phyloP scores from a whole-genome alignment of 1,140 invertebrate species.

The Theocolax elegans region DNA sequence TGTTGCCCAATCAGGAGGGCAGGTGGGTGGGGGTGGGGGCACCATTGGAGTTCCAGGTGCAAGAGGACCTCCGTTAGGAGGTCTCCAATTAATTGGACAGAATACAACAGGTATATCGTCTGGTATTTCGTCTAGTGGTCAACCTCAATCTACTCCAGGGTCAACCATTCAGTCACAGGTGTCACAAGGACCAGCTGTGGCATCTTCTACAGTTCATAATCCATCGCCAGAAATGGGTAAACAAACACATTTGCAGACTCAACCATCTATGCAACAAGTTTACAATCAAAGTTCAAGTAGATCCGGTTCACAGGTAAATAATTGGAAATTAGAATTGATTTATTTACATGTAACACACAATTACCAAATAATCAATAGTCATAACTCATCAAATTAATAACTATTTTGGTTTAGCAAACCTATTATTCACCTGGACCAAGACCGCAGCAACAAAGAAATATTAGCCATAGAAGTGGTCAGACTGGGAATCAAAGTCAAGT shows the following conservation, averaged over 20 bases:
- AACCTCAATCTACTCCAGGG: constrained; percentile 53
- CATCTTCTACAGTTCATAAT: constrained; percentile 58
- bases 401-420: constrained; percentile 49
- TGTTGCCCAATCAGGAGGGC: constrained; percentile 63
- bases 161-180: constrained; percentile 59
- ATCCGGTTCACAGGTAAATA: constrained; percentile 50
- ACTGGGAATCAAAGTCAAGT: constrained; percentile 51
- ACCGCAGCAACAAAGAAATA: constrained; percentile 54
- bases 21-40: constrained; percentile 62
- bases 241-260: constrained; percentile 57
- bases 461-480: constrained; percentile 57
- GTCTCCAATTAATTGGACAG: constrained; percentile 61
- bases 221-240: constrained; percentile 64
- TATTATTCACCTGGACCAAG: constrained; percentile 55
- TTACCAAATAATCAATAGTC: too few species aligned
- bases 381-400: too few species aligned
- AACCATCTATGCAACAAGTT: constrained; percentile 52
- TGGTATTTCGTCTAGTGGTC: constrained; percentile 54
- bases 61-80: constrained; percentile 60
- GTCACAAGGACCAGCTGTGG: constrained; percentile 56
- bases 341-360: too few species aligned
- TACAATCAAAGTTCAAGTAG: constrained; percentile 54
- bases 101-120: constrained; percentile 56
- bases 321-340: not conserved
- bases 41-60: constrained; percentile 62